Percentiles rank a stretch among this genome's conserved stretches.
Conservation (phyloP, 1,140 invertebrate species). For the Chironomus striatipennis region DNA sequence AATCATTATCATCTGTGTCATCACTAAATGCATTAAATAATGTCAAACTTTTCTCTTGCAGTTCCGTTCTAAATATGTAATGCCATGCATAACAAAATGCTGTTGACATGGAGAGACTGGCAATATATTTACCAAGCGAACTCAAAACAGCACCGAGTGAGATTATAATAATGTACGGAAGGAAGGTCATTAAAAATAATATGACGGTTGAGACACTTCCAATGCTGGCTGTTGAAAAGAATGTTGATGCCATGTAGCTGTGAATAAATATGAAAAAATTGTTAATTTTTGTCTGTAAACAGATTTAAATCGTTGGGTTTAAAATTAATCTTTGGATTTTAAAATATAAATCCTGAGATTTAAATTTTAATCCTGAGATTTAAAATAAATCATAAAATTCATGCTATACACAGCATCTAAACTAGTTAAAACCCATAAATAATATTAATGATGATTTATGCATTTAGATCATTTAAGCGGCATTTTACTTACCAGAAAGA, state of each 20-base stretch:
- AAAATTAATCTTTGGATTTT: too few species aligned
- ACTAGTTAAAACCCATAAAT: too few species aligned
- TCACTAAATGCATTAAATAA: constrained; percentile 38
- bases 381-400: too few species aligned
- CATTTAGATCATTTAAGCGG: constrained; percentile 24
- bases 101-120: constrained; percentile 45
- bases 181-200: constrained; percentile 52
- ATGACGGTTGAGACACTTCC: constrained; percentile 51
- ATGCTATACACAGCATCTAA: too few species aligned
- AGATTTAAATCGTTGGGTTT: too few species aligned
- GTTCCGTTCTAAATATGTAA: constrained; percentile 49
- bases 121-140: constrained; percentile 45
- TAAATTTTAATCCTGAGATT: too few species aligned
- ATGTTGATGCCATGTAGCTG: constrained; percentile 57
- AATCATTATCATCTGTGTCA: constrained; percentile 32
- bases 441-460: constrained; percentile 16
- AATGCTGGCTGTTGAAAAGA: constrained; percentile 54
- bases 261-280: constrained; percentile 30
- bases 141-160: constrained; percentile 50
- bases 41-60: constrained; percentile 43
- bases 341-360: too few species aligned
- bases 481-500: constrained; percentile 48
- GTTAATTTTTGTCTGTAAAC: too few species aligned
- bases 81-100: constrained; percentile 53
- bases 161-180: constrained; percentile 56